Evolutionary conservation across 2,113 vertebrate species (phyloP).

Genomic region (Engystomops pustulosus): DNA sequence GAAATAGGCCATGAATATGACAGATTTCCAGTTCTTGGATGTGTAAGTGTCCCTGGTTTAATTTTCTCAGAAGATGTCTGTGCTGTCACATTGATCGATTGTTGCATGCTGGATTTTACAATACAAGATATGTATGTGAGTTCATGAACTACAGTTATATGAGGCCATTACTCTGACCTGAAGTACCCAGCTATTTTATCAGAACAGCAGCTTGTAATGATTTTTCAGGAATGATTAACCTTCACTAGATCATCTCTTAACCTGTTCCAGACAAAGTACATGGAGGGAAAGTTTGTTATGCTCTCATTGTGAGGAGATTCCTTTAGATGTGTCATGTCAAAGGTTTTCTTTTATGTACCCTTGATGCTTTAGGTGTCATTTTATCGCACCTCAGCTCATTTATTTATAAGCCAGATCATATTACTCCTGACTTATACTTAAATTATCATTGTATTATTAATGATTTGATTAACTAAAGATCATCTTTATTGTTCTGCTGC

Average conservation of each 20-base stretch:
- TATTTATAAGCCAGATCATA: conserved; percentile 22
- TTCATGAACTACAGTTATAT: background rate
- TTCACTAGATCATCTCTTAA: background rate
- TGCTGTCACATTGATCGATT: background rate
- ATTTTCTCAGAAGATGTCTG: background rate
- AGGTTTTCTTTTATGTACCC: background rate
- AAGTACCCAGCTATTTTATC: background rate
- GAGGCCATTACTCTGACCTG: background rate
- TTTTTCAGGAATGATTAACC: conserved; percentile 37
- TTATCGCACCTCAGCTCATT: conserved; percentile 10
- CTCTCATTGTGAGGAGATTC: background rate
- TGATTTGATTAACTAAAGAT: too few species aligned
- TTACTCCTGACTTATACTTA: background rate
- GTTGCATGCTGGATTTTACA: background rate
- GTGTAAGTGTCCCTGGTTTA: too few species aligned
- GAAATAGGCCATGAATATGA: too few species aligned
- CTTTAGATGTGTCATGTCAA: too few species aligned
- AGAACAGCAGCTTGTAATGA: background rate
- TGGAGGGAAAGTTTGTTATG: background rate
- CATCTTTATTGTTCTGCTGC: too few species aligned
- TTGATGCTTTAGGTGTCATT: conserved; percentile 21
- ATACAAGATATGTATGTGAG: background rate
- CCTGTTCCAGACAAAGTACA: background rate
- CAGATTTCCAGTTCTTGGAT: too few species aligned
- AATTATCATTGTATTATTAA: too few species aligned